These are phyloP conservation scores for Falco columbarius DNA, from an alignment of 2,797 vertebrate genomes.

Conservation along the genomic window DNA sequence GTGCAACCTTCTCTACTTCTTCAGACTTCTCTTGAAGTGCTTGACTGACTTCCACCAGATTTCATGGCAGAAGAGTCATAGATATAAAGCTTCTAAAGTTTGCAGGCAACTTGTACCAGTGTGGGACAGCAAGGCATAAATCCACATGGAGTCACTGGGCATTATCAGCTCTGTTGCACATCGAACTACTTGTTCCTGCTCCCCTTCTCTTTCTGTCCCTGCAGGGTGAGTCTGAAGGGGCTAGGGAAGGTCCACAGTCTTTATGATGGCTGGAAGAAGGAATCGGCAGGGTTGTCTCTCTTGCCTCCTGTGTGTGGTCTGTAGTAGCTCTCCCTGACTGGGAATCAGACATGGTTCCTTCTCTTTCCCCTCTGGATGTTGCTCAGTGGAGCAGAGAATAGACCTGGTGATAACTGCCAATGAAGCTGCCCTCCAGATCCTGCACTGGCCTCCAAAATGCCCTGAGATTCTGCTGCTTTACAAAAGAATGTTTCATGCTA, in stretches of 20 bases:
- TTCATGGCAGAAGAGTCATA: not conserved
- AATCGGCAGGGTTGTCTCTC: not conserved
- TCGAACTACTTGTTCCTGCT: accelerated
- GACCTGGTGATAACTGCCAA: not conserved
- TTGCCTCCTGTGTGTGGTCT: not conserved
- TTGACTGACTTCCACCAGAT: not conserved
- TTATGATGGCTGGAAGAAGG: not conserved
- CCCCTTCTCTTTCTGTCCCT: not conserved
- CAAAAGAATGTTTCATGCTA: not conserved
- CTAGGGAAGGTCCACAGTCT: not conserved
- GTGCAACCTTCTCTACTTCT: not conserved
- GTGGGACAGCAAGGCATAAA: not conserved
- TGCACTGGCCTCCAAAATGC: not conserved
- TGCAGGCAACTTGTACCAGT: not conserved
- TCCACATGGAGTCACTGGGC: not conserved
- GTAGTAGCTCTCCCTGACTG: not conserved
- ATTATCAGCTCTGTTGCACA: not conserved
- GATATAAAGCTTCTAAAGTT: not conserved
- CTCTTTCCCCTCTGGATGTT: not conserved
- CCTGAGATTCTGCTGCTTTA: not conserved
- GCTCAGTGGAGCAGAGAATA: not conserved
- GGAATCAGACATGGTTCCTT: not conserved
- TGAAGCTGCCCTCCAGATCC: not conserved
- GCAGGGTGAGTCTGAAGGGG: not conserved
- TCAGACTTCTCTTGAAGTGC: not conserved